phyloP scores from a whole-genome alignment of 2,113 vertebrate genomes.

The Leptobrachium ailaonicum region DNA sequence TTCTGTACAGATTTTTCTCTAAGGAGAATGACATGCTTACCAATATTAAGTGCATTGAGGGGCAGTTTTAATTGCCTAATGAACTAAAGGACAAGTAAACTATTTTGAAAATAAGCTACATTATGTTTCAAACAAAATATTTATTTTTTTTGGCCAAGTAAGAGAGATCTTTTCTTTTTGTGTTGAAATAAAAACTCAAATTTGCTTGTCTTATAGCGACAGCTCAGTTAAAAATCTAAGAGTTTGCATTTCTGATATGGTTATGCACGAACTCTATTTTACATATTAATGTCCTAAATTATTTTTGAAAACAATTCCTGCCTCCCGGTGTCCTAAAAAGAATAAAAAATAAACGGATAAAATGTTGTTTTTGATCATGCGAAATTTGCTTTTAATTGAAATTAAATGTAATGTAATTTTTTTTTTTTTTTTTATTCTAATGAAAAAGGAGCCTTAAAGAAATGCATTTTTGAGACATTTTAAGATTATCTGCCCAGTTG shows the following conservation, averaged over 20 bases:
- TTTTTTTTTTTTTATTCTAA: slow-evolving; percentile 3
- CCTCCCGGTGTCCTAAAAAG: background rate
- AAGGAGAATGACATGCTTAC: slow-evolving; percentile 90
- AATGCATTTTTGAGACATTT: slow-evolving; percentile 64
- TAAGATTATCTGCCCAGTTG: slow-evolving; percentile 68
- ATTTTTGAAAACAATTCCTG: background rate
- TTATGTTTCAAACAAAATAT: slow-evolving; percentile 62
- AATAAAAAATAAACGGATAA: background rate
- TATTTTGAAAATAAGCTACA: slow-evolving; percentile 80
- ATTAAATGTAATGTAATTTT: background rate
- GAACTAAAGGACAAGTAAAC: slow-evolving; percentile 86
- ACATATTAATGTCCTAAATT: background rate
- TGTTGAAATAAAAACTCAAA: slow-evolving; percentile 51
- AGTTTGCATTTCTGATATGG: slow-evolving; percentile 17
- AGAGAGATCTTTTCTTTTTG: slow-evolving; percentile 63
- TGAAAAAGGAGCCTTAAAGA: slow-evolving; percentile 17
- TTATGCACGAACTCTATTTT: slow-evolving; percentile 20
- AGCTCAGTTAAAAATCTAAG: background rate
- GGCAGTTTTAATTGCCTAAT: slow-evolving; percentile 97
- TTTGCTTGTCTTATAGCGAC: background rate
- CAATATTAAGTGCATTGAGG: slow-evolving; percentile 91
- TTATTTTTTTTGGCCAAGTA: slow-evolving; percentile 74
- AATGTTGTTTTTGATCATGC: too few species aligned
- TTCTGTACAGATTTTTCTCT: slow-evolving; percentile 94
- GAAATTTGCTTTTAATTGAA: slow-evolving; percentile 38